Base-by-base conservation (phyloP, 2,888 invertebrate genomes). In the Sarcophaga variegata region DNA sequence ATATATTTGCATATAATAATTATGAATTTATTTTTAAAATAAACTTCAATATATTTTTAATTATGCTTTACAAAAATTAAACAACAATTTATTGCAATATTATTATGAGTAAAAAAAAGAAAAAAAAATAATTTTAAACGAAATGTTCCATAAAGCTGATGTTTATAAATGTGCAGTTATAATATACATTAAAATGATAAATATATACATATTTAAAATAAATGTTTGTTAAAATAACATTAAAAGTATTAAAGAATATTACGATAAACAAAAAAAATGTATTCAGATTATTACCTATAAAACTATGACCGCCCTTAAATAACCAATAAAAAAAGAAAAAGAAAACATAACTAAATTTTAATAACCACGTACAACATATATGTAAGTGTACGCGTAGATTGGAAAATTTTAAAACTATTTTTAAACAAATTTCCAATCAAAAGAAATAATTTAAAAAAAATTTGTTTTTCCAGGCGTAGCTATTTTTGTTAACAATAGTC, bases 151-250 rank as follows among this genome's bases (percentile, higher is more conserved):
- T 64, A 69, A 67, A 74, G 66, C 78, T 81, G 76, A 75, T 81
- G 78, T 83, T 75, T 83, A 22, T 85, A 81, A 79, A 78, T 81
- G 81, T 81, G 83, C 78, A 81, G 71, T 82, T 76, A 45, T 17
- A 76, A 70, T 10, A 64, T n/a, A n/a, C 37, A 62, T 27, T 67
- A 69, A 62, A 67, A 49, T 37, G n/a, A 67, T 25, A 62, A 49
- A 77, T 37, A 71, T 63, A 82, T 49, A 62, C 54, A 47, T 69
- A 20, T 17, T 62, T 63, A 75, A 72, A 71, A 20, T 75, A 72
- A 70, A 69, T 64, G 47, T 72, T 81, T 79, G 77, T 72, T 80
- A 49, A 75, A 80, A 75, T 84, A 74, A 63, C 14, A 6, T 74
- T 54, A 75, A 75, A 59, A 5, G 10, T 74, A 45, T 76, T 20